These are phyloP conservation scores for Oscheius onirici DNA, from an alignment of 2,888 invertebrate species.

Conservation along the genomic window DNA sequence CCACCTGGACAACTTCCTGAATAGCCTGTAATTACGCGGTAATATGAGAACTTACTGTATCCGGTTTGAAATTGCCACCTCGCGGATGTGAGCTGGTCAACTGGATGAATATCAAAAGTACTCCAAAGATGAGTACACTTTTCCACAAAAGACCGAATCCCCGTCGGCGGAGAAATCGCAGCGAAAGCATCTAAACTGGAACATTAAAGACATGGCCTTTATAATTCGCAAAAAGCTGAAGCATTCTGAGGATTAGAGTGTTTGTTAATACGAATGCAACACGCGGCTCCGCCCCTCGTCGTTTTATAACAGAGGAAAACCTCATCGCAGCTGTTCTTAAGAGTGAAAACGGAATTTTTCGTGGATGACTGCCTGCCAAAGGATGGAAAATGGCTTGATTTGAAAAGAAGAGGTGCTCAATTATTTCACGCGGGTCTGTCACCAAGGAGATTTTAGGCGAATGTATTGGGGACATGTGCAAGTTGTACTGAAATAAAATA, in stretches of 20 bases:
- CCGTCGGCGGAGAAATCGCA: conserved; percentile 13
- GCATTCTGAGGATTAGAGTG: no score
- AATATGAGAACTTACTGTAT: conserved; percentile 11
- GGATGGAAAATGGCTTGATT: not conserved
- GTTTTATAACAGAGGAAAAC: not conserved
- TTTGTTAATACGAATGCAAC: not conserved
- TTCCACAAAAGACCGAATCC: conserved; percentile 20
- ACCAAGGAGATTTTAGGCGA: not conserved
- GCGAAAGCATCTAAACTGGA: conserved; percentile 12
- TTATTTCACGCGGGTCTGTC: not conserved
- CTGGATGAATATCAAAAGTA: conserved; percentile 34
- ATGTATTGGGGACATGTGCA: not conserved
- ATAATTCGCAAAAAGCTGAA: no score
- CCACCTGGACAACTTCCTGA: conserved; percentile 12
- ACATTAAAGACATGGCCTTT: not conserved
- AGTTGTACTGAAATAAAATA: not conserved
- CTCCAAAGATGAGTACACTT: conserved; percentile 19
- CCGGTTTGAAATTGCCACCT: conserved; percentile 40
- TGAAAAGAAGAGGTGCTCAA: not conserved
- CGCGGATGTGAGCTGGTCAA: conserved; percentile 45
- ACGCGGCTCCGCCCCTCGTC: not conserved
- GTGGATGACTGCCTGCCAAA: not conserved
- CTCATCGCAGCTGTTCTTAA: not conserved
- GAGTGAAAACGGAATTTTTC: not conserved
- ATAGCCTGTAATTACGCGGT: not conserved